A percentile compares a stretch with the other conserved stretches of the same genome.
Conservation (phyloP, 1,140 invertebrate genomes). For the Neotoxoptera formosana region DNA sequence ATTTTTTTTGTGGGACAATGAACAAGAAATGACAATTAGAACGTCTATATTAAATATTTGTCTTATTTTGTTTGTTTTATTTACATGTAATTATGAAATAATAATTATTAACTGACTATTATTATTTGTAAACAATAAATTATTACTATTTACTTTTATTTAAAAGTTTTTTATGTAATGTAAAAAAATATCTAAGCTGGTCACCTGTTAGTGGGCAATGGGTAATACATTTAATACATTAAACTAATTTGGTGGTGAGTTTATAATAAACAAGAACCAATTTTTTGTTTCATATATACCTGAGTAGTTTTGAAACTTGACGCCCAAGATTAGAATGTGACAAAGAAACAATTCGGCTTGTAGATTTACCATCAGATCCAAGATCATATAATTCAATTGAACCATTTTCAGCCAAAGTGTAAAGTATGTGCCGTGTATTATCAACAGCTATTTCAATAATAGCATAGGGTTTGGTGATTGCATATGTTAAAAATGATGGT, state of each 20-base stretch:
- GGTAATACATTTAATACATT: not conserved
- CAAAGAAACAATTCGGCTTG: constrained; percentile 77
- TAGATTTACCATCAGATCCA: constrained; percentile 77
- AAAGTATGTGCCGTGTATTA: constrained; percentile 88
- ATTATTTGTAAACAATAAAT: not conserved
- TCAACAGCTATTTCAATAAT: constrained; percentile 91
- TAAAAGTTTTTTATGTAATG: too few relatives aligned
- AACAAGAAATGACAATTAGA: not conserved
- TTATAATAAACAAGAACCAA: not conserved
- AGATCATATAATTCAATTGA: constrained; percentile 90
- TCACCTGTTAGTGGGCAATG: not conserved
- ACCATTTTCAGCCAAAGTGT: constrained; percentile 84
- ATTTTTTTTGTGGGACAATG: not conserved
- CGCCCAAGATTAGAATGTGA: constrained; percentile 80
- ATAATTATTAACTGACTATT: too few relatives aligned
- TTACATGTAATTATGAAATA: too few relatives aligned
- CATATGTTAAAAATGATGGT: constrained; percentile 86
- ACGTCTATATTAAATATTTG: too few relatives aligned
- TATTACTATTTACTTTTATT: not conserved
- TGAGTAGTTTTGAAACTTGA: constrained; percentile 79
- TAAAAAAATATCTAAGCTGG: not conserved
- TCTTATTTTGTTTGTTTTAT: too few relatives aligned
- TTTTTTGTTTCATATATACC: constrained; percentile 66
- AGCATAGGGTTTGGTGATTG: constrained; percentile 85
- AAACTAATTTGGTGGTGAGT: not conserved